Evolutionary conservation across 2,113 vertebrate genomes (phyloP).

Genomic region (Rostratula benghalensis): DNA sequence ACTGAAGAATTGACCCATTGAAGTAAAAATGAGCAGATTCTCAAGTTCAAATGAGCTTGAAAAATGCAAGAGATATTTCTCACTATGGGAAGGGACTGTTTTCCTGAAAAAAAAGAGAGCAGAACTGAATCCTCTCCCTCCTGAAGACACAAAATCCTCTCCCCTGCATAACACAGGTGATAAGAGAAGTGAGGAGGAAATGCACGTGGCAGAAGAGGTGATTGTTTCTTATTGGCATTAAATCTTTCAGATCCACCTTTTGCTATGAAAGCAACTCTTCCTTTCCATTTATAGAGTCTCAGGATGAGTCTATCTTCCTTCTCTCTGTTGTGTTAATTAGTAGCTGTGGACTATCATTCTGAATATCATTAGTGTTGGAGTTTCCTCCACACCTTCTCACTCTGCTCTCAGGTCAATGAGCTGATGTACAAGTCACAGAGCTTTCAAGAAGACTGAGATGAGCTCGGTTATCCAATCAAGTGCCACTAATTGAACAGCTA

Average conservation of each 20-base stretch:
- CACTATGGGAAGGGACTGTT: not conserved
- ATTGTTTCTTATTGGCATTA: not conserved
- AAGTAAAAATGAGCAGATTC: slow-evolving; percentile 27
- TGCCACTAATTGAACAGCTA: not conserved
- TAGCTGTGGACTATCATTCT: not conserved
- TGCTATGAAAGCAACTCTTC: not conserved
- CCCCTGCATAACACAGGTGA: not conserved
- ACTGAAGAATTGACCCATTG: slow-evolving; percentile 22
- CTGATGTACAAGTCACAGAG: not conserved
- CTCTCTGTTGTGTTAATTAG: not conserved
- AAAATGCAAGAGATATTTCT: slow-evolving; percentile 11
- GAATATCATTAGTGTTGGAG: not conserved
- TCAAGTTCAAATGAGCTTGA: slow-evolving; percentile 36
- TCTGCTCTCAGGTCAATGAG: not conserved
- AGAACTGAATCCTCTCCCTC: not conserved
- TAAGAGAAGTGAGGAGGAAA: not conserved
- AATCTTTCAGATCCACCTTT: not conserved
- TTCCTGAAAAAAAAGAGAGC: not conserved
- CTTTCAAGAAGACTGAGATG: not conserved
- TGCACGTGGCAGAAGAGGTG: not conserved
- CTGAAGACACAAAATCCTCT: not conserved
- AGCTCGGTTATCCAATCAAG: not conserved
- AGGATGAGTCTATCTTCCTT: not conserved
- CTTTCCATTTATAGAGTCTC: not conserved
- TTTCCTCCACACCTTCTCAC: not conserved